Conservation (phyloP, 2,797 vertebrate species). For the Cuculus canorus region DNA sequence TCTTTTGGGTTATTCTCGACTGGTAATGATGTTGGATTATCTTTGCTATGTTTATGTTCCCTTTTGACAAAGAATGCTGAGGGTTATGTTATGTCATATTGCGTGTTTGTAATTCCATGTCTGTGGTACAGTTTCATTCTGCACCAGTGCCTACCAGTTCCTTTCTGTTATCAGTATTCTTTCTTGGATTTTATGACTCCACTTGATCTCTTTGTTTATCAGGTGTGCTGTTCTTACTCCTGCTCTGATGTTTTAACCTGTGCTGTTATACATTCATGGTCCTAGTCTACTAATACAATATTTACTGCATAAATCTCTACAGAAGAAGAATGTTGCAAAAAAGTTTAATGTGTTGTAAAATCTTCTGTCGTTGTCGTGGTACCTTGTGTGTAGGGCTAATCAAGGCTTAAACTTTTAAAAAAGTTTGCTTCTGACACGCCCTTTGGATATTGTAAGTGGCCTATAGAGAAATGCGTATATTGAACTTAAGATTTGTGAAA, state of each 20-base stretch:
- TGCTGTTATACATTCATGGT: not conserved
- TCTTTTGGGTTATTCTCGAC: not conserved
- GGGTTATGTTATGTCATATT: not conserved
- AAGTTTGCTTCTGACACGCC: not conserved
- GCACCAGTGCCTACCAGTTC: not conserved
- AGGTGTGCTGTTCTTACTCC: not conserved
- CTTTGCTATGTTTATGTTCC: not conserved
- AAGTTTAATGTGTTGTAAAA: not conserved
- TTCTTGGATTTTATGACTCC: not conserved
- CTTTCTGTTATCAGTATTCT: not conserved
- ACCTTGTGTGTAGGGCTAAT: not conserved
- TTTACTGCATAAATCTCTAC: not conserved
- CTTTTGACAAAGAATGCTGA: not conserved
- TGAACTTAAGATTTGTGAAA: not conserved
- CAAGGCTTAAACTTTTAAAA: not conserved
- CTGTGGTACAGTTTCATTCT: not conserved
- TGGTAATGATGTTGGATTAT: not conserved
- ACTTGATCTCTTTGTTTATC: not conserved
- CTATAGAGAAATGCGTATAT: not conserved
- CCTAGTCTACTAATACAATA: not conserved
- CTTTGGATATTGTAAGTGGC: not conserved
- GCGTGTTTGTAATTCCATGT: accelerated
- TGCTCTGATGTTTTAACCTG: not conserved
- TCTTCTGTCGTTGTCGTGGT: not conserved
- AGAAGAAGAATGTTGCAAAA: not conserved